Evolutionary conservation across 1,140 invertebrate species (phyloP), one percentile per base, ranked within the genome.

Genomic region (Mamestra configurata): DNA sequence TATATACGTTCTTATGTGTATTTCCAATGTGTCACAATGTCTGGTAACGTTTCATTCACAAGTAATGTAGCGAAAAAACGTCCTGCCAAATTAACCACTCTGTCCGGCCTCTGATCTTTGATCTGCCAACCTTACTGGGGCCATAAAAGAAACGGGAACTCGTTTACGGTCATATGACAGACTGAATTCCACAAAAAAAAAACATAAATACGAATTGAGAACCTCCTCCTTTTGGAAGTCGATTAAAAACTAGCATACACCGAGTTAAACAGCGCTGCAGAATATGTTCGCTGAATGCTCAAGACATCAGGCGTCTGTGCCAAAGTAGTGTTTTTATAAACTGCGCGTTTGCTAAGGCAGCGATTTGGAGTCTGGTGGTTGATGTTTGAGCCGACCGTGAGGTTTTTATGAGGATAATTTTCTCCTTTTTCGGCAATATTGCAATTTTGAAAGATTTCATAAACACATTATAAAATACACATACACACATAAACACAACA

Each of bases 151-250:
- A 18, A 55, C 55, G 72, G 24, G 18, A 46, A 20, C n/a, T 49
- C n/a, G 20, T 46, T 15, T 51, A 51, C 24, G 46, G 51, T 53
- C 68, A 53, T 71, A 71, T 53, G 46, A 15, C 24, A 35, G 35
- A 71, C 51, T 71, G 46, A 53, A 71, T 71, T 71, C 46, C 68
- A 71, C 53, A 71, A 68, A 71, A n/a, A n/a, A n/a, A n/a, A n/a
- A n/a, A n/a, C n/a, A n/a, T n/a, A n/a, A n/a, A n/a, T n/a, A n/a
- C n/a, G n/a, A n/a, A n/a, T n/a, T n/a, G n/a, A n/a, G n/a, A n/a
- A n/a, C n/a, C n/a, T n/a, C n/a, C n/a, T n/a, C n/a, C n/a, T n/a
- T n/a, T n/a, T n/a, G n/a, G n/a, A n/a, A n/a, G n/a, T n/a, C n/a
- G n/a, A n/a, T n/a, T n/a, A n/a, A n/a, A n/a, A n/a, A 51, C 46